Evolutionary conservation across 2,797 vertebrate genomes (phyloP), one percentile per base, ranked within the genome.

Genomic region (Manis crassicaudata): DNA sequence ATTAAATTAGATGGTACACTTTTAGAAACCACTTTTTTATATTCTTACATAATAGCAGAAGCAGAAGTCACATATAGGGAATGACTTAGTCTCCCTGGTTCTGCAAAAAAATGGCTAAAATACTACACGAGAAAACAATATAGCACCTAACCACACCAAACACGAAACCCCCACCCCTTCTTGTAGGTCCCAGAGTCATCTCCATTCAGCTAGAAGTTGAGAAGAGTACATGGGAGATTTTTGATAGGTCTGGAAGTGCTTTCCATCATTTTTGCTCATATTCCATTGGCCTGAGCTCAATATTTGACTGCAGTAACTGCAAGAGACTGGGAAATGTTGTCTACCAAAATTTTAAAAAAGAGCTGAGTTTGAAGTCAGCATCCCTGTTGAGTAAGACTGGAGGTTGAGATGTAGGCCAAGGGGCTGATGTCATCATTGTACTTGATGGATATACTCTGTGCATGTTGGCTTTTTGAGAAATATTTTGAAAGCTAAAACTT

Each of bases 401-500:
- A 73, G 40, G 5, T 18, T 46, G n/a, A 54, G 14, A 76, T 88
- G n/a, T 65, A 0, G 14, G 29, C 5, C 25, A 60, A 32, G 27
- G 6, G 91, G 68, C 0, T 58, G 12, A 25, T 75, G n/a, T 70
- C 9, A 40, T 52, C n/a, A 58, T 65, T 54, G 20, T 60, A n/a
- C 23, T 62, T 95, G 29, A 54, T 60, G 46, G 32, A 58, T 94
- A 60, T 70, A 80, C 7, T 43, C 10, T 23, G 63, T 58, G 11
- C 35, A 32, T 63, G 10, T 52, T 35, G 21, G 40, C 27, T 62
- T 93, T 94, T 58, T 70, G 18, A 3, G 91, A 89, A 67, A 67
- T 90, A 90, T 77, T 88, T 92, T 29, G 3, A 67, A 92, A 89
- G 68, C 14, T 90, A 68, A 81, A 14, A 32, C n/a, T 91, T 50